A percentile compares a stretch with the other conserved stretches of the same genome.
Conservation (phyloP, 2,113 vertebrate species). For the Equus quagga region DNA sequence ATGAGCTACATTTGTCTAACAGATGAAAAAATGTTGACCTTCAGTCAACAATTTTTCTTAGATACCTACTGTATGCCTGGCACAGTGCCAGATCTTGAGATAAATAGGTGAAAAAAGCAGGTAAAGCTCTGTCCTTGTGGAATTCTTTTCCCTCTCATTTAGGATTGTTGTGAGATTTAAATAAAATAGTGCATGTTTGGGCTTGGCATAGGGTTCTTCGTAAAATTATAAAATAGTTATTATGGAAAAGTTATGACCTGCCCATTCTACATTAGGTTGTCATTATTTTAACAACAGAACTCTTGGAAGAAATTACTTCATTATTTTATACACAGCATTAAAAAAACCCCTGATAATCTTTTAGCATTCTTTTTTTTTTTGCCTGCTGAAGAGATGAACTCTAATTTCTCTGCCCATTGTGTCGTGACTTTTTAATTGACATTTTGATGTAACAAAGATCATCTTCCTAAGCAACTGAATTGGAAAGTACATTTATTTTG, state of each 20-base stretch:
- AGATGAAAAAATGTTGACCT: not conserved
- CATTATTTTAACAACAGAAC: not conserved
- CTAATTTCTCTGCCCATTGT: not conserved
- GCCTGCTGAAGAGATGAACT: not conserved
- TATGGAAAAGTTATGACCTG: not conserved
- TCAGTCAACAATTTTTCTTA: not conserved
- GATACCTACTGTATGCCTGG: not conserved
- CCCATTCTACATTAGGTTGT: not conserved
- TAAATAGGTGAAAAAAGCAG: not conserved
- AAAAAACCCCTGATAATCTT: not conserved
- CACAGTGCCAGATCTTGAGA: not conserved
- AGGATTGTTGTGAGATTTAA: not conserved
- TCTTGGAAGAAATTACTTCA: conserved; percentile 2
- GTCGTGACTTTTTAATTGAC: not conserved
- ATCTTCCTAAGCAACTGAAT: not conserved
- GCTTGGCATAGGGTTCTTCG: not conserved
- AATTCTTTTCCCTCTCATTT: not conserved
- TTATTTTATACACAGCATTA: not conserved
- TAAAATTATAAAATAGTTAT: not conserved
- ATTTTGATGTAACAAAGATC: not conserved
- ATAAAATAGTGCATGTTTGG: not conserved
- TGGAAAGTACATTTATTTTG: not conserved
- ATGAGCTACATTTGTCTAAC: not conserved
- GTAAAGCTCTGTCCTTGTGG: not conserved
- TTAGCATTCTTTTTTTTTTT: not conserved